Base-by-base conservation (phyloP, 2,888 invertebrate species). In the Mythimna loreyi region DNA sequence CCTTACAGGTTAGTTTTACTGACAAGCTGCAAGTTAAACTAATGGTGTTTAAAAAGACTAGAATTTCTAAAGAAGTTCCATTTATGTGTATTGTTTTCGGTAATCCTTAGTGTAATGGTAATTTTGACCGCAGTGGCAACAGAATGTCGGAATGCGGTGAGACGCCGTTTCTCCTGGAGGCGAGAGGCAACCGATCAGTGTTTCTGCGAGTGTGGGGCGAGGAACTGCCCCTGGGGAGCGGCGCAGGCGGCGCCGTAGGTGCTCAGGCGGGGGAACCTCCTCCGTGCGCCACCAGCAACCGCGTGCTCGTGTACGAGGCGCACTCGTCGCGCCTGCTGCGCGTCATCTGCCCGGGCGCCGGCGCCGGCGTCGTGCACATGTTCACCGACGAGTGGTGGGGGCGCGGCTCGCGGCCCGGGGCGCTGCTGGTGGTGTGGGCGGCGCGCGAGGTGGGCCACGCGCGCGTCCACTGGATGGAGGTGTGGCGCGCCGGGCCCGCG, bases 121-220 rank as follows among this genome's bases (percentile, higher is more conserved):
- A n/a, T 49, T 64, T 52, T 4, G 16, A 19, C 50, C 19, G 16
- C 45, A 84, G 85, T 57, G 59, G 49, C 40, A 63, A 68, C 25
- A 55, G 66, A 52, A 62, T 65, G 53, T 96, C 96, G n/a, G 96
- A 97, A 82, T 98, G 98, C 92, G 97, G 97, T n/a, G 97, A 97
- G 69, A 93, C 97, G 68, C 98, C 98, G 5, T 98, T 98, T 97
- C 94, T 98, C 77, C 96, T 98, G 66, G 97, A 97, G 88, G 98
- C 98, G 2, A 97, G 97, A 74, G 97, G 97, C 75, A 98, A 98
- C 89, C 97, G 97, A 60, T 98, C 98, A 50, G 96, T 98, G 67
- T 98, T 98, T 90, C 95, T 98, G 69, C 96, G 98, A 80, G 98
- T 98, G 53, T 98, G 98, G 98, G 98, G 98, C 56, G 97, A 97